Percentiles rank a stretch among this genome's conserved stretches.
These are phyloP conservation scores for Platerodrilus igneus DNA, from an alignment of 2,888 invertebrate genomes.

Conservation along the genomic window DNA sequence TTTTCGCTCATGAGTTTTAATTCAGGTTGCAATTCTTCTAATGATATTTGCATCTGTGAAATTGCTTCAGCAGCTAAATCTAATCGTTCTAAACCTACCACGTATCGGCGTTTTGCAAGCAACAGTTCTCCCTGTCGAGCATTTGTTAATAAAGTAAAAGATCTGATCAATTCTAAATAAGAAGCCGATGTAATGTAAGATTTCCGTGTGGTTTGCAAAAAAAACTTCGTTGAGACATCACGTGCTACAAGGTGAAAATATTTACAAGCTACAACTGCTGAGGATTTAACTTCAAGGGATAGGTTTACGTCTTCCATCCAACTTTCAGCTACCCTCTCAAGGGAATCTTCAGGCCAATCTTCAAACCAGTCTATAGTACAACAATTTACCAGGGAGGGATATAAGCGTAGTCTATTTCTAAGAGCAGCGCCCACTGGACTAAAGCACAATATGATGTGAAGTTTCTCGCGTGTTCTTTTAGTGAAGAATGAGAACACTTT, in stretches of 20 bases:
- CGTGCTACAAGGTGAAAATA: slow-evolving; percentile 81
- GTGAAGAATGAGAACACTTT: slow-evolving; percentile 71
- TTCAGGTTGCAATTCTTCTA: slow-evolving; percentile 70
- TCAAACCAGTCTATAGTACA: slow-evolving; percentile 90
- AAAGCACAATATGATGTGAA: slow-evolving; percentile 79
- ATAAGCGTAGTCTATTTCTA: slow-evolving; percentile 68
- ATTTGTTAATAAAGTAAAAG: slow-evolving; percentile 67
- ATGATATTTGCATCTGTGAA: slow-evolving; percentile 68
- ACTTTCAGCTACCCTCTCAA: slow-evolving; percentile 74
- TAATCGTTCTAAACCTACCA: slow-evolving; percentile 61
- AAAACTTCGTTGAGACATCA: slow-evolving; percentile 59
- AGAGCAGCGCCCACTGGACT: slow-evolving; percentile 83
- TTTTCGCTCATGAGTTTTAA: slow-evolving; percentile 67
- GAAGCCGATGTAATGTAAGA: slow-evolving; percentile 84
- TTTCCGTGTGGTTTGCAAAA: slow-evolving; percentile 60
- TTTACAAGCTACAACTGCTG: slow-evolving; percentile 74
- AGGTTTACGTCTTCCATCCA: slow-evolving; percentile 73
- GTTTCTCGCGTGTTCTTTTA: slow-evolving; percentile 70
- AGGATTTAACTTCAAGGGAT: slow-evolving; percentile 59
- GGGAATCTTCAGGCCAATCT: slow-evolving; percentile 83
- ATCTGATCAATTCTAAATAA: slow-evolving; percentile 74
- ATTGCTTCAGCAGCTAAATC: slow-evolving; percentile 74
- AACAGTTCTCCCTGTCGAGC: slow-evolving; percentile 69
- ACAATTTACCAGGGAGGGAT: slow-evolving; percentile 81
- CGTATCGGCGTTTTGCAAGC: slow-evolving; percentile 65